phyloP scores from a whole-genome alignment of 2,888 invertebrate species.

The Tinea semifulvella region DNA sequence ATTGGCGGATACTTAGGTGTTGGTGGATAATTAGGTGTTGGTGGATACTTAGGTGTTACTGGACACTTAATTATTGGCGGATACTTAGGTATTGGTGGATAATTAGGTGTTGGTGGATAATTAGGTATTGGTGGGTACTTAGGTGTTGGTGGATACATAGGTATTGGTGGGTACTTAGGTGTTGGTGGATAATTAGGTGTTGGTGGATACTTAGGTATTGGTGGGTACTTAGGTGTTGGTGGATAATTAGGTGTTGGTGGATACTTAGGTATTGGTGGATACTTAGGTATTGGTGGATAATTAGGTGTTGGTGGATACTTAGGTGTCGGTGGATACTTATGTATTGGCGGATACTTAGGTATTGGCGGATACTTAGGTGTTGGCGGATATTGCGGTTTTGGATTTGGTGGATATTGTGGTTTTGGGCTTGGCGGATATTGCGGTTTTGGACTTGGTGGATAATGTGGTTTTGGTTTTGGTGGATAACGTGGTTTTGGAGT shows the following conservation, averaged over 20 bases:
- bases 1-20: too few relatives aligned
- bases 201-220: neutral
- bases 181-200: neutral
- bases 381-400: neutral
- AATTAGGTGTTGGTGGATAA: too few relatives aligned
- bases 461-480: neutral
- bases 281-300: neutral
- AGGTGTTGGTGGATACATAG: neutral
- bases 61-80: too few relatives aligned
- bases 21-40: too few relatives aligned
- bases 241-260: neutral
- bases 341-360: neutral
- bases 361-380: neutral
- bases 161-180: neutral
- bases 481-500: neutral
- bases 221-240: neutral
- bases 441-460: slow-evolving; percentile 4
- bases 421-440: neutral
- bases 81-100: too few relatives aligned
- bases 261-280: neutral
- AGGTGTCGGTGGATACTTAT: neutral
- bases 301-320: neutral
- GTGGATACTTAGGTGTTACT: too few relatives aligned
- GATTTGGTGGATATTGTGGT: neutral
- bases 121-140: too few relatives aligned